Evolutionary conservation across 2,888 invertebrate species (phyloP).

Genomic region (Linnaemya tessellans): DNA sequence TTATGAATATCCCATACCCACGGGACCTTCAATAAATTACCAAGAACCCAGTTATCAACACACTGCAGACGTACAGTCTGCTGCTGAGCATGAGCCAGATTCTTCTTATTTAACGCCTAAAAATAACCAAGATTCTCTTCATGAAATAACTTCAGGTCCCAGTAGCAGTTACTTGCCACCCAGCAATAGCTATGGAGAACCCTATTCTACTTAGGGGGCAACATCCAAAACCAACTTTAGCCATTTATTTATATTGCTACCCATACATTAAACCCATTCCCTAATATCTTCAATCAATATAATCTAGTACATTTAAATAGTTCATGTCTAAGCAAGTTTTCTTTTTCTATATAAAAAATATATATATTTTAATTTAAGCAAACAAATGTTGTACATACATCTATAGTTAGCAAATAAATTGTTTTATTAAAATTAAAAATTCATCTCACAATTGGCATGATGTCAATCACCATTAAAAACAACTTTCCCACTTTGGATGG

Average conservation of each 20-base stretch:
- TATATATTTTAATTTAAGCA: conserved; percentile 54
- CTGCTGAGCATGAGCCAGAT: conserved; percentile 76
- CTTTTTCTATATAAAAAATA: not conserved
- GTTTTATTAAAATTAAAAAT: conserved; percentile 59
- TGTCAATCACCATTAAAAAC: conserved; percentile 49
- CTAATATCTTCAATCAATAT: conserved; percentile 16
- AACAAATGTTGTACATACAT: conserved; percentile 31
- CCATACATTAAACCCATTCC: not conserved
- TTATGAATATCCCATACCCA: conserved; percentile 75
- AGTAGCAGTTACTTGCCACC: conserved; percentile 67
- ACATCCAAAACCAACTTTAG: not conserved
- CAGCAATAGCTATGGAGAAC: conserved; percentile 55
- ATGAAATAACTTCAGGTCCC: conserved; percentile 26
- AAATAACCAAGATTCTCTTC: conserved; percentile 18
- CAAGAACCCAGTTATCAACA: conserved; percentile 75
- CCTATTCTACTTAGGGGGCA: conserved; percentile 46
- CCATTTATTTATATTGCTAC: not conserved
- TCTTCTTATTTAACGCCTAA: conserved; percentile 75
- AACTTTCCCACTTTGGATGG: conserved; percentile 64
- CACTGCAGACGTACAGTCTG: conserved; percentile 70
- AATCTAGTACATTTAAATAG: conserved; percentile 37
- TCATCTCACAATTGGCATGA: conserved; percentile 67
- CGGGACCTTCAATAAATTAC: conserved; percentile 63
- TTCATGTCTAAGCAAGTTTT: conserved; percentile 48
- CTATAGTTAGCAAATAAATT: conserved; percentile 24